Percentiles rank a stretch among this genome's conserved stretches.
Evolutionary conservation across 2,113 vertebrate species (phyloP).

Genomic region (Caretta caretta): DNA sequence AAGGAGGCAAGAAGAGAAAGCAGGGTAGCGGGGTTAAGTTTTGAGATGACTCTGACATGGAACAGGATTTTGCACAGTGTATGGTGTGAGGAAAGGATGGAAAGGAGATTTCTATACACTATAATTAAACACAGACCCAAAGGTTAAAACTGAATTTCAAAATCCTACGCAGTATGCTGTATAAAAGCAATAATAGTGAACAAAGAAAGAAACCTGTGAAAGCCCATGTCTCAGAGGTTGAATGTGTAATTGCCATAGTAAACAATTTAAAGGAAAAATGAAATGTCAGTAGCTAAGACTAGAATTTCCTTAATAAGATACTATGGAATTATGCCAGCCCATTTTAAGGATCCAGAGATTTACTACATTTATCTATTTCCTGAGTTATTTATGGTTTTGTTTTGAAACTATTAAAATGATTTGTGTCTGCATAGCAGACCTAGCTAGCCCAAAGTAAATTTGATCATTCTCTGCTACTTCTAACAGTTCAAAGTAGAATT

Average conservation of each 20-base stretch:
- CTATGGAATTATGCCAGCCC: neutral
- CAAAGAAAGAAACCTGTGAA: neutral
- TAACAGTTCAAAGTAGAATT: constrained; percentile 70
- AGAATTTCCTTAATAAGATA: neutral
- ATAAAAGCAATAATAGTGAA: neutral
- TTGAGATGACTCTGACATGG: neutral
- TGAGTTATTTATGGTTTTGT: constrained; percentile 24
- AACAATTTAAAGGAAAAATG: neutral
- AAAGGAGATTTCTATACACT: neutral
- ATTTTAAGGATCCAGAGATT: neutral
- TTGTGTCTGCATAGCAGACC: neutral
- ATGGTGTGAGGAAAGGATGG: neutral
- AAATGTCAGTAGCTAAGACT: neutral
- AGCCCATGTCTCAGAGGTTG: neutral
- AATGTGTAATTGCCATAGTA: neutral
- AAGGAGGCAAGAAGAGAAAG: neutral
- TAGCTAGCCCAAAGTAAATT: neutral
- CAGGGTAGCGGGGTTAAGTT: neutral
- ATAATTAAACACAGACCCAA: neutral
- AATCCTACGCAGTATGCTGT: neutral
- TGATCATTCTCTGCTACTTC: constrained; percentile 70
- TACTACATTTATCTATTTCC: neutral
- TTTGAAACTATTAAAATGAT: constrained; percentile 39
- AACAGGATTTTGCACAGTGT: neutral
- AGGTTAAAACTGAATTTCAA: neutral